These are phyloP conservation scores for Microctonus aethiopoides DNA, from an alignment of 2,888 invertebrate genomes.

Conservation along the genomic window DNA sequence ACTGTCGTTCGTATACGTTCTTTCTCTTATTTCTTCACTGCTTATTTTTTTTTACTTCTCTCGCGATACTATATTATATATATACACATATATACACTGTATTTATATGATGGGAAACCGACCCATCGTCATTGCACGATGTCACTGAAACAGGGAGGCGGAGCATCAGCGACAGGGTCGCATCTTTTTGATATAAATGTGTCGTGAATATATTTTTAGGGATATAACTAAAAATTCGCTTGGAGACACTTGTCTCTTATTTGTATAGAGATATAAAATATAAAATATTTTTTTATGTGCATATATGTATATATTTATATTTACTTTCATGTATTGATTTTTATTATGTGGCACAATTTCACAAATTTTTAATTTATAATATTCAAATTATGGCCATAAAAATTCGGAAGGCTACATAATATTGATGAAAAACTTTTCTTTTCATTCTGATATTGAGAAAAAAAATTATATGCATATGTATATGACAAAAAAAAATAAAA, in stretches of 20 bases:
- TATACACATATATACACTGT: constrained; percentile 2
- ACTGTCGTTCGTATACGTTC: constrained; percentile 25
- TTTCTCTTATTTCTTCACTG: neutral
- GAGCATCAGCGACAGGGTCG: constrained; percentile 10
- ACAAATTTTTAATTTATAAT: no score
- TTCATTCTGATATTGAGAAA: no score
- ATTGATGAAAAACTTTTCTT: no score
- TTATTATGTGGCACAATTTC: no score
- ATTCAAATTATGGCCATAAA: no score
- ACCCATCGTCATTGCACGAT: constrained; percentile 47
- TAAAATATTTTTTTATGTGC: no score
- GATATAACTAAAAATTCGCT: neutral
- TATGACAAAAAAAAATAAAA: no score
- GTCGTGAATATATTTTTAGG: neutral
- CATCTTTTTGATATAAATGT: constrained; percentile 2
- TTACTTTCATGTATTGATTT: no score
- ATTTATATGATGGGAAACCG: constrained; percentile 45
- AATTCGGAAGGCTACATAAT: no score
- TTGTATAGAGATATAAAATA: no score
- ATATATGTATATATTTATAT: no score
- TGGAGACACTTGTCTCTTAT: neutral
- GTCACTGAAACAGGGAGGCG: constrained; percentile 47
- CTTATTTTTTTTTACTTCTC: neutral
- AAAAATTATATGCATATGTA: no score
- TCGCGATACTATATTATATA: neutral